Evolutionary conservation across 2,888 invertebrate genomes (phyloP).

Genomic region (Ceratothoa steindachneri): DNA sequence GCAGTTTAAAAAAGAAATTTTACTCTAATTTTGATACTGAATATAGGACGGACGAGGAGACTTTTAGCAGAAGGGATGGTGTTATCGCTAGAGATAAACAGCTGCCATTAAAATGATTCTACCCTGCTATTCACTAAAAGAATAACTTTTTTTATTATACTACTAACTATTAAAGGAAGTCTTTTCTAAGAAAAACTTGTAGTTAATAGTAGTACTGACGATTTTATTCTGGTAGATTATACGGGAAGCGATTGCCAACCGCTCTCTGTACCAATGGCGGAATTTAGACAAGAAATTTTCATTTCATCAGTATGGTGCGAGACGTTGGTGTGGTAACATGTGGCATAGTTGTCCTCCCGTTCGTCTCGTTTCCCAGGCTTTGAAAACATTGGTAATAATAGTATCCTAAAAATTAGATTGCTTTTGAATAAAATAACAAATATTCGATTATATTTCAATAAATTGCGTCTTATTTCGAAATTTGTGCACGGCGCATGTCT

Average conservation of each 20-base stretch:
- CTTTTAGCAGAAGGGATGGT: too few relatives aligned
- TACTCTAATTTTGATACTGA: too few relatives aligned
- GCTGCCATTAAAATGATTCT: too few relatives aligned
- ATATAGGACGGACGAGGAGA: too few relatives aligned
- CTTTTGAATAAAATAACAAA: background rate
- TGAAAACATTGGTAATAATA: background rate
- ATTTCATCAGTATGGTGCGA: slow-evolving; percentile 1
- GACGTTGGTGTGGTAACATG: background rate
- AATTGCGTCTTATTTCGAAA: slow-evolving; percentile 2
- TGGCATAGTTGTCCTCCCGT: background rate
- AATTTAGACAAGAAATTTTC: background rate
- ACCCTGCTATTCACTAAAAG: too few relatives aligned
- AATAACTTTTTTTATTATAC: too few relatives aligned
- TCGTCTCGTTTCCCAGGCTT: background rate
- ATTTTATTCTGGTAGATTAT: too few relatives aligned
- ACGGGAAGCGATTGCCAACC: background rate
- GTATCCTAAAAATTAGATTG: background rate
- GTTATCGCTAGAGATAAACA: too few relatives aligned
- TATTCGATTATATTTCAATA: background rate
- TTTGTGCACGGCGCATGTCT: slow-evolving; percentile 5
- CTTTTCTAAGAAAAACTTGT: too few relatives aligned
- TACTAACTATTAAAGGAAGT: too few relatives aligned
- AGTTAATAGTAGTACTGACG: too few relatives aligned
- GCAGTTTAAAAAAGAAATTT: too few relatives aligned
- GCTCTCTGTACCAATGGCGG: background rate